Evolutionary conservation across 2,113 vertebrate genomes (phyloP).

Genomic region (Alces alces): DNA sequence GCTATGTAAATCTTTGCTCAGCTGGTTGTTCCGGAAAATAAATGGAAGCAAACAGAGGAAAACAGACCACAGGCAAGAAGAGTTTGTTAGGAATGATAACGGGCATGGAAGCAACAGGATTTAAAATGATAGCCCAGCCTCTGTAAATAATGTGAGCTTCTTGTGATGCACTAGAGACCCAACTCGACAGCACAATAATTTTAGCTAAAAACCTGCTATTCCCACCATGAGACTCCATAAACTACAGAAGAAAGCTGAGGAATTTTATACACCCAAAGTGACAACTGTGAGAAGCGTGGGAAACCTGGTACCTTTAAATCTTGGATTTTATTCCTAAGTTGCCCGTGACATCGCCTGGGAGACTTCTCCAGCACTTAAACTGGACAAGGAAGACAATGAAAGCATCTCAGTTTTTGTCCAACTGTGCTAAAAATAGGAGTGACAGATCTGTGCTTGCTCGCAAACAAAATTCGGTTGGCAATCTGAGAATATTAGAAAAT

Average conservation of each 20-base stretch:
- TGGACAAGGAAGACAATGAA: background rate
- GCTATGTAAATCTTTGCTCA: conserved; percentile 71
- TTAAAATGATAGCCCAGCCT: conserved; percentile 74
- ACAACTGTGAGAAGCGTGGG: conserved; percentile 13
- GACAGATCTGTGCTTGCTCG: background rate
- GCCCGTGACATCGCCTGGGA: background rate
- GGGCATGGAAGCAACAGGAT: conserved; percentile 51
- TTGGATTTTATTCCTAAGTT: conserved; percentile 5
- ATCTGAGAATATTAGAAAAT: background rate
- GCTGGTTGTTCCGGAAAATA: conserved; percentile 58
- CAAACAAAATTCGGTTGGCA: background rate
- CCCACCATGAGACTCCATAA: background rate
- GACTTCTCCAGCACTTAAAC: background rate
- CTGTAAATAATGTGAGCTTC: conserved; percentile 70
- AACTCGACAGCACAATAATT: conserved; percentile 46
- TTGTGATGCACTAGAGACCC: conserved; percentile 56
- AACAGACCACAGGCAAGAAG: conserved; percentile 65
- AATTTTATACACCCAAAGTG: conserved; percentile 17
- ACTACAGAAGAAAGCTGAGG: conserved; percentile 34
- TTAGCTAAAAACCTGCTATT: conserved; percentile 57
- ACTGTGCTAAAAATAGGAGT: background rate
- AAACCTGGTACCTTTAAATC: conserved; percentile 30
- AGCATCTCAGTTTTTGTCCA: background rate
- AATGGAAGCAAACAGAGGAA: conserved; percentile 62
- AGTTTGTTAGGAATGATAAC: conserved; percentile 70